These are phyloP conservation scores for Musca domestica DNA, from an alignment of 1,140 invertebrate genomes.

Conservation along the genomic window DNA sequence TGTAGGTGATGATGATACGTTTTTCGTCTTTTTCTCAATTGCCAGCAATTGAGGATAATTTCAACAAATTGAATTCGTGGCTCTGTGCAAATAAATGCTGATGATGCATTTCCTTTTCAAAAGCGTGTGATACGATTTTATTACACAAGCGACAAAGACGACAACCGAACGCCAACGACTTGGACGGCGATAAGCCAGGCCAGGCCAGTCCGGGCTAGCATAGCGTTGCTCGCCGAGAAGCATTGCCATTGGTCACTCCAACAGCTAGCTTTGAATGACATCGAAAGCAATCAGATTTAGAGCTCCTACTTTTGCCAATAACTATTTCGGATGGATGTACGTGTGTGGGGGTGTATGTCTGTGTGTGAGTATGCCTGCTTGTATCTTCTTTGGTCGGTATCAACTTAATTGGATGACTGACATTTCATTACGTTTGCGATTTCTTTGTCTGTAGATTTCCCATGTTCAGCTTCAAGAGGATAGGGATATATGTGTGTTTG, in stretches of 20 bases:
- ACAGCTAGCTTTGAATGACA: neutral
- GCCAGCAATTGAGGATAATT: constrained; percentile 19
- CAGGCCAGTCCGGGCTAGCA: neutral
- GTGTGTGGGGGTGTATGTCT: no score
- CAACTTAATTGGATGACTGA: constrained; percentile 20
- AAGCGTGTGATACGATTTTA: constrained; percentile 11
- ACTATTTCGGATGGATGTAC: no score
- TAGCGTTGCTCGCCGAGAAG: no score
- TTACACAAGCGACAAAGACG: neutral
- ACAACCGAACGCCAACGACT: no score
- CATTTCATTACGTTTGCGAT: constrained; percentile 21
- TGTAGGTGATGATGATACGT: constrained; percentile 1
- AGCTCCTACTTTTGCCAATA: constrained; percentile 3
- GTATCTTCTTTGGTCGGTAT: no score
- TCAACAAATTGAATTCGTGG: constrained; percentile 14
- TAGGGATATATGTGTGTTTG: no score
- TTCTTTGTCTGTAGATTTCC: constrained; percentile 1
- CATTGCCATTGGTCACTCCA: neutral
- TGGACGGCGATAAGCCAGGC: no score
- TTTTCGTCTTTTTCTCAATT: constrained; percentile 20
- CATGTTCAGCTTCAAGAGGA: no score
- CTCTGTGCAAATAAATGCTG: constrained; percentile 17
- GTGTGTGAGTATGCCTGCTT: no score
- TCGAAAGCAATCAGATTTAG: neutral
- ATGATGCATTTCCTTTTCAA: constrained; percentile 22